Evolutionary conservation across 2,113 vertebrate species (phyloP).

Genomic region (Cyphomyrus plagiostoma): DNA sequence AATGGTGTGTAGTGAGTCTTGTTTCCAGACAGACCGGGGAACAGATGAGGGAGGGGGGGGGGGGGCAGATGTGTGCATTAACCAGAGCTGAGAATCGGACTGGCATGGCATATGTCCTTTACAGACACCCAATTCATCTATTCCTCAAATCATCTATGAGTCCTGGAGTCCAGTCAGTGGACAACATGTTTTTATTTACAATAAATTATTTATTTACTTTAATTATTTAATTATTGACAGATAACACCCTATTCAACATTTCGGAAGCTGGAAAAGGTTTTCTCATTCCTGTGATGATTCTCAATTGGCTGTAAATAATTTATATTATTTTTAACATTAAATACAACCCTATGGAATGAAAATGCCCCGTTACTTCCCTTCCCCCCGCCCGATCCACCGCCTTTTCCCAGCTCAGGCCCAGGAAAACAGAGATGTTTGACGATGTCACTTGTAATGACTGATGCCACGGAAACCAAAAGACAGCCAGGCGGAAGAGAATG

Average conservation of each 20-base stretch:
- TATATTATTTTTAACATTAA: not conserved
- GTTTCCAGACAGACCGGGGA: not conserved
- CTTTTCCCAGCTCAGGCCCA: not conserved
- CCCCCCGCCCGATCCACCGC: not conserved
- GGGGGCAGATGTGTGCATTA: not conserved
- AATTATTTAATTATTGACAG: not conserved
- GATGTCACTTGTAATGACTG: not conserved
- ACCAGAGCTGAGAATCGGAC: not conserved
- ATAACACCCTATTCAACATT: not conserved
- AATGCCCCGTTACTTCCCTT: not conserved
- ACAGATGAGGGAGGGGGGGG: not conserved
- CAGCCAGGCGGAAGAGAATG: not conserved
- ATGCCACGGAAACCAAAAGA: not conserved
- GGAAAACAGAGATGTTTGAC: not conserved
- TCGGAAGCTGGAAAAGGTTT: not conserved
- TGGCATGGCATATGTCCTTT: not conserved
- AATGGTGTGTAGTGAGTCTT: not conserved
- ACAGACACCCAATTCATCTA: not conserved
- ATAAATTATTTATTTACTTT: conserved; percentile 1
- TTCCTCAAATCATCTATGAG: not conserved
- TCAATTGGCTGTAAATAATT: not conserved
- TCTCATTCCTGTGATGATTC: not conserved
- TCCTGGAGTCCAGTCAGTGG: not conserved
- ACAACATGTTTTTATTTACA: not conserved
- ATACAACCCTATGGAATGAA: not conserved